Evolutionary conservation across 2,113 vertebrate species (phyloP).

Genomic region (Gymnobelideus leadbeateri): DNA sequence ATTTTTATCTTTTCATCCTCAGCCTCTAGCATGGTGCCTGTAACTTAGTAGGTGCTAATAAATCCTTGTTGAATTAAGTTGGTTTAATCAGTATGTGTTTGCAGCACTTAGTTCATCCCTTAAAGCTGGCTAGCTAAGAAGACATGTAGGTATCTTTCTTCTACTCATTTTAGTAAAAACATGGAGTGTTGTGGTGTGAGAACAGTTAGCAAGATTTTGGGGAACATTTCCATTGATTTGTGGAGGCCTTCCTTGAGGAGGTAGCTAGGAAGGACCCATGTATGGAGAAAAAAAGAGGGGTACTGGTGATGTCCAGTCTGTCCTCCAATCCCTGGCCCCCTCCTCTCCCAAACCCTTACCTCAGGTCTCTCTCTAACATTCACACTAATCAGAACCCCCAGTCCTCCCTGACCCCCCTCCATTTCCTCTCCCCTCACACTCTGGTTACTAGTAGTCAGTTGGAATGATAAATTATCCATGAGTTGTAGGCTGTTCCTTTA

Average conservation of each 20-base stretch:
- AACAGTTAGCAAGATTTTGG: not conserved
- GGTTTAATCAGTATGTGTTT: not conserved
- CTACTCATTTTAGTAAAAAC: constrained; percentile 22
- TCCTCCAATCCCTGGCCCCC: not conserved
- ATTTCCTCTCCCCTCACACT: not conserved
- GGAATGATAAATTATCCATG: constrained; percentile 72
- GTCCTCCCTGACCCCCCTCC: not conserved
- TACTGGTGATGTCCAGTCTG: not conserved
- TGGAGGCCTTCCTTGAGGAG: constrained; percentile 44
- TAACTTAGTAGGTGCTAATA: not conserved
- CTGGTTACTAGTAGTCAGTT: constrained; percentile 46
- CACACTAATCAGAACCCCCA: not conserved
- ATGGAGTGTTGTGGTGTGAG: not conserved
- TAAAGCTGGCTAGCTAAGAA: not conserved
- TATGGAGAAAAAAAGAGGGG: not conserved
- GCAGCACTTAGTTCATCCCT: not conserved
- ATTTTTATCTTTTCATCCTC: not conserved
- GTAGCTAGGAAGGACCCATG: not conserved
- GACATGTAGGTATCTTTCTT: not conserved
- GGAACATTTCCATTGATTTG: not conserved
- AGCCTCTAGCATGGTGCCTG: not conserved
- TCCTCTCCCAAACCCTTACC: not conserved
- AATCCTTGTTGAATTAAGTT: not conserved
- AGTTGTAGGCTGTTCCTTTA: constrained; percentile 61
- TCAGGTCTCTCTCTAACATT: not conserved